Evolutionary conservation across 2,113 vertebrate genomes (phyloP).

Genomic region (Arvicanthis niloticus): DNA sequence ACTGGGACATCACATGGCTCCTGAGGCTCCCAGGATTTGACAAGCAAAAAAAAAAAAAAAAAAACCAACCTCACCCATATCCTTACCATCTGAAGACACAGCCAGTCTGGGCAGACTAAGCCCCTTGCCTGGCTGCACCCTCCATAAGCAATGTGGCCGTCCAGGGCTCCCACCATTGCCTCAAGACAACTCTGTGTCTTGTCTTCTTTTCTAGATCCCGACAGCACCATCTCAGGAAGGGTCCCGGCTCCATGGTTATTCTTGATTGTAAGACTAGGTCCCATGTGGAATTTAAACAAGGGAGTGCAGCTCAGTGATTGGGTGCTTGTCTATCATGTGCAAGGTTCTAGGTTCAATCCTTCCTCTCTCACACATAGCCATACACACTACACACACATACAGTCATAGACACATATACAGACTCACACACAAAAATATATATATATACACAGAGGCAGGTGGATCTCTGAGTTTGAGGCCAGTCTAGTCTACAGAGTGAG

Average conservation of each 20-base stretch:
- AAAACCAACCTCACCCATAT: neutral
- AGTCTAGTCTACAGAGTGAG: no score
- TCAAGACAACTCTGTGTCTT: neutral
- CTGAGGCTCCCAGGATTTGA: neutral
- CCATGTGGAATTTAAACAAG: neutral
- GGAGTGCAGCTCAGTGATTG: neutral
- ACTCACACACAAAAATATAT: neutral
- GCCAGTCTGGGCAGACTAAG: neutral
- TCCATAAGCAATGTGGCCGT: neutral
- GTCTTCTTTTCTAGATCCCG: neutral
- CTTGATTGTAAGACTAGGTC: neutral
- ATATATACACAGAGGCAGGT: neutral
- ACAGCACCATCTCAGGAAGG: neutral
- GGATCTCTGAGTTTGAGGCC: no score
- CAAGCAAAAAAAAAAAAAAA: neutral
- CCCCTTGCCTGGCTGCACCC: neutral
- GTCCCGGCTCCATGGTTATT: neutral
- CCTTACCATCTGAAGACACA: neutral
- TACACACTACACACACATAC: neutral
- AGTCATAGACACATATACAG: neutral
- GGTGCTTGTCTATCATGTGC: neutral
- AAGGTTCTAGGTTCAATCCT: neutral
- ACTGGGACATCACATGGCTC: constrained; percentile 68
- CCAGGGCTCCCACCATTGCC: neutral
- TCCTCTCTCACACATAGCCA: neutral